Base-by-base conservation (phyloP, 2,113 vertebrate species). In the Narcine bancroftii region DNA sequence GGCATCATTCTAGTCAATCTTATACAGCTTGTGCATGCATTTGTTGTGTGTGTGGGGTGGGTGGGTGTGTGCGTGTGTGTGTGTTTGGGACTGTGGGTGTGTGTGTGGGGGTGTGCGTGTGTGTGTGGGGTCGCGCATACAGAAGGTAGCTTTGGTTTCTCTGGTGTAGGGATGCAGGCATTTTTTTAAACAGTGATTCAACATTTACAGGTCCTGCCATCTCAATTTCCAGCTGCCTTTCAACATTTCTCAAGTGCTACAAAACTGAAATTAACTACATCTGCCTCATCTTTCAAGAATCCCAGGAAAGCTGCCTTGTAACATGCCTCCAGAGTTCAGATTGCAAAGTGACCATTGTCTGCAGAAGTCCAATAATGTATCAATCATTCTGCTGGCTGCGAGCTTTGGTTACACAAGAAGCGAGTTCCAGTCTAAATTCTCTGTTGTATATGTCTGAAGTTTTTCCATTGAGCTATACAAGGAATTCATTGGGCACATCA, bases 341-440 rank as follows among this genome's bases (percentile, higher is more conserved):
- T 39, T 39, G 19, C 72, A 75, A 87, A 60, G n/a, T 53, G n/a
- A 15, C 53, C 60, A 87, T 36, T 42, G 81, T 60, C 81, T 87
- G 47, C 33, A 36, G 21, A 87, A 87, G 13, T 36, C 79, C 79
- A 83, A 56, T 15, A 83, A 60, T 21, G n/a, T 60, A 87, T 60
- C 81, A 87, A n/a, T 87, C 81, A 63, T 60, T n/a, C 33, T n/a
- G 53, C 17, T 7, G 53, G 81, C 50, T 63, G n/a, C 36, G 33
- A 87, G 53, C n/a, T 63, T 87, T 63, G 81, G 81, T 63, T 87
- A 87, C 56, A 87, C 81, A 63, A 87, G 81, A 87, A 60, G 53
- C 53, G 10, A 29, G 53, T 63, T 4, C 33, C 81, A 87, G 53
- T 87, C 81, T 87, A 87, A 87, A 87, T n/a, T 87, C 81, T 63